Percentiles rank a stretch among this genome's conserved stretches.
Evolutionary conservation across 2,113 vertebrate genomes (phyloP).

Genomic region (Antigone vipio): DNA sequence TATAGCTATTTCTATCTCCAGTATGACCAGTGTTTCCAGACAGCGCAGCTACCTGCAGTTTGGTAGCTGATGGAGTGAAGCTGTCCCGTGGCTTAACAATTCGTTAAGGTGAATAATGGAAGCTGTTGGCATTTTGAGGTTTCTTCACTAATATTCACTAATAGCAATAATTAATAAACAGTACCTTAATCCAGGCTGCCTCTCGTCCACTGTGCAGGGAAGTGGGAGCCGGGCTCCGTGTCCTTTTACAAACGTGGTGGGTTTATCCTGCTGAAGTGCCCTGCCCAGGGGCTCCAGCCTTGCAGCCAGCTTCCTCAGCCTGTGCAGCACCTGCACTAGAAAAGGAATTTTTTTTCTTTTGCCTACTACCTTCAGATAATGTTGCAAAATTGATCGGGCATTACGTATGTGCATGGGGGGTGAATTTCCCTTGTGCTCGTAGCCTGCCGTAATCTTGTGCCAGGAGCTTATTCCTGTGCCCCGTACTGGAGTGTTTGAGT

Average conservation of each 20-base stretch:
- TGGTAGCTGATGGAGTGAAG: not conserved
- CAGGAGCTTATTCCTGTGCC: not conserved
- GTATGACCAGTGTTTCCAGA: not conserved
- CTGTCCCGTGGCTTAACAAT: not conserved
- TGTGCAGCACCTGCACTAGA: not conserved
- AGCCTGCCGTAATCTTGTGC: no score
- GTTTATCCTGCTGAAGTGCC: not conserved
- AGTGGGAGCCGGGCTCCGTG: not conserved
- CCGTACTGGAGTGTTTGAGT: rapidly evolving
- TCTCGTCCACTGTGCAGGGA: not conserved
- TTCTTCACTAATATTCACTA: not conserved
- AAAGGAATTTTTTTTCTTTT: no score
- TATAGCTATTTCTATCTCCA: not conserved
- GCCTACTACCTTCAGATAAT: rapidly evolving
- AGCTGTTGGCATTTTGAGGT: not conserved
- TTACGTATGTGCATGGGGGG: no score
- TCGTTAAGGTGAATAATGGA: rapidly evolving
- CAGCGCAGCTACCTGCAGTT: not conserved
- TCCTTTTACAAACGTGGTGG: not conserved
- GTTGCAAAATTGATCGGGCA: not conserved
- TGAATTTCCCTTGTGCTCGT: no score
- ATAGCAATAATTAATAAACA: not conserved
- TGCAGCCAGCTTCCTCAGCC: not conserved
- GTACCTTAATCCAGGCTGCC: not conserved
- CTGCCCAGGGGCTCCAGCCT: not conserved